Evolutionary conservation across 2,888 invertebrate species (phyloP).

Genomic region (Andrena hattorfiana): DNA sequence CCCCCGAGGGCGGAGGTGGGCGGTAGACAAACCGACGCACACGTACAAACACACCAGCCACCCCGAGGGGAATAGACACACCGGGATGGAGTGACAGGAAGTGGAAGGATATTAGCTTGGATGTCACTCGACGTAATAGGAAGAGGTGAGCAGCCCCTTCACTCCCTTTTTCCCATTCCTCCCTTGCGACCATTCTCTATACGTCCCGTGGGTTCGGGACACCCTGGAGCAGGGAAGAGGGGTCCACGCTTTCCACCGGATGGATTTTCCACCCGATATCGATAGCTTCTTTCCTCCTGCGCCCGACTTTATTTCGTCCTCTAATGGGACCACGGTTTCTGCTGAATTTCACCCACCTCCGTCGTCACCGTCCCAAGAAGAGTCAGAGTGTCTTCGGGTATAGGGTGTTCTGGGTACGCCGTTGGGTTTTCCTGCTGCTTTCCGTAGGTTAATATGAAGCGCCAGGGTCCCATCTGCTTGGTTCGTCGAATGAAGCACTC

Average conservation of each 20-base stretch:
- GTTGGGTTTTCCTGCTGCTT: too few species aligned
- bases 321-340: conserved; percentile 1
- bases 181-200: conserved; percentile 39
- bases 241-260: conserved; percentile 49
- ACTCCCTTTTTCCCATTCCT: conserved; percentile 14
- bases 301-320: conserved; percentile 24
- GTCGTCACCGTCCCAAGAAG: too few species aligned
- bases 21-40: conserved; percentile 50
- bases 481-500: too few species aligned
- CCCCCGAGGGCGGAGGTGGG: conserved; percentile 30
- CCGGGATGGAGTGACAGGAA: conserved; percentile 77
- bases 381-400: too few species aligned
- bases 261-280: conserved; percentile 58
- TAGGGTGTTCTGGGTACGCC: too few species aligned
- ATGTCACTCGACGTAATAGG: conserved; percentile 77
- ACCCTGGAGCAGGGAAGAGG: conserved; percentile 55
- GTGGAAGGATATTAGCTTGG: conserved; percentile 81
- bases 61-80: conserved; percentile 68
- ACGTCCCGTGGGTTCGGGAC: conserved; percentile 64
- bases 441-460: too few species aligned
- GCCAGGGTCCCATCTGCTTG: too few species aligned
- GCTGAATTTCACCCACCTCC: conserved; percentile 9
- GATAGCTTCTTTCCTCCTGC: conserved; percentile 33
- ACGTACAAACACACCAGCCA: conserved; percentile 33
- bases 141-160: conserved; percentile 62